A percentile compares a stretch with the other conserved stretches of the same genome.
Evolutionary conservation across 2,113 vertebrate species (phyloP).

Genomic region (Cynocephalus volans): DNA sequence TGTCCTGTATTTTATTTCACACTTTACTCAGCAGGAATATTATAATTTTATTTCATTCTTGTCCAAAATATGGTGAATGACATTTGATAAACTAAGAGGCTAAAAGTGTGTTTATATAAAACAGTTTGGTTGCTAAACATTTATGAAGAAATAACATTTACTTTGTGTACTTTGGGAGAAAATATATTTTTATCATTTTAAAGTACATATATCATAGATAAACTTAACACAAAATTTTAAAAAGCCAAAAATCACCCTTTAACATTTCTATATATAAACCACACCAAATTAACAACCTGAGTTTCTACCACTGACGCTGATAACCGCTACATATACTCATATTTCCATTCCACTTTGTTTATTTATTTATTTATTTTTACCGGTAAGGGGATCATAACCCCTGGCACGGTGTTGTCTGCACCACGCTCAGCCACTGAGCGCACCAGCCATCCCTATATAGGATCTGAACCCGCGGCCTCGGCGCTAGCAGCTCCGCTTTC

Average conservation of each 20-base stretch:
- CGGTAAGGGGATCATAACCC: too few relatives aligned
- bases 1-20: neutral
- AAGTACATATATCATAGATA: neutral
- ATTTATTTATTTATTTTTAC: neutral
- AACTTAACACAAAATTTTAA: neutral
- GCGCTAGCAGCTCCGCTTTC: too few relatives aligned
- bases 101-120: neutral
- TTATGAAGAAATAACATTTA: neutral
- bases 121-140: neutral
- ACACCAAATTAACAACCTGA: neutral
- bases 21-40: neutral
- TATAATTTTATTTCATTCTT: slow-evolving; percentile 1
- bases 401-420: too few relatives aligned
- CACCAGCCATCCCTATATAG: too few relatives aligned
- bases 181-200: slow-evolving; percentile 52
- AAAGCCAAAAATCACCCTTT: neutral
- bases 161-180: slow-evolving; percentile 54
- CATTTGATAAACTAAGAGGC: neutral
- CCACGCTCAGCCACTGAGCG: too few relatives aligned
- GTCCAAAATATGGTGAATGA: neutral
- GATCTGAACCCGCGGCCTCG: too few relatives aligned
- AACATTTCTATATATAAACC: slow-evolving; percentile 60
- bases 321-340: neutral
- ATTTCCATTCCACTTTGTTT: slow-evolving; percentile 51
- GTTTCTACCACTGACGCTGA: neutral